Evolutionary conservation across 2,113 vertebrate genomes (phyloP).

Genomic region (Galeopterus variegatus): DNA sequence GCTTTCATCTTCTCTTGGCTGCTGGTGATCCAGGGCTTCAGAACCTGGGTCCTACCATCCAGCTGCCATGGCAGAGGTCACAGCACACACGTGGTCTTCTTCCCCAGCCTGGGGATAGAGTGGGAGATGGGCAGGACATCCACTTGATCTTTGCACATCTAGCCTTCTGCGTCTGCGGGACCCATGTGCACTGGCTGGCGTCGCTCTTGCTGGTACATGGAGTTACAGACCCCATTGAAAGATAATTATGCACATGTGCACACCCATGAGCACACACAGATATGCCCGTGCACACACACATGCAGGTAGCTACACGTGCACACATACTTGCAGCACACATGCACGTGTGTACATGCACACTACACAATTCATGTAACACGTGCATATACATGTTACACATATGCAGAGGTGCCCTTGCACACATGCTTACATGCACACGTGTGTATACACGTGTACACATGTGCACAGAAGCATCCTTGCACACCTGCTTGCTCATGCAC

Average conservation of each 20-base stretch:
- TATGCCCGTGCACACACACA: accelerated
- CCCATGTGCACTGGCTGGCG: accelerated
- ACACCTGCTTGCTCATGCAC: accelerated
- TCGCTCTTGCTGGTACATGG: accelerated
- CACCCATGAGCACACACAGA: not conserved
- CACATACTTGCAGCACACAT: too few relatives aligned
- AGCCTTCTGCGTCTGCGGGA: not conserved
- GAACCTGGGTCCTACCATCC: accelerated
- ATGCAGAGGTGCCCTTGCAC: not conserved
- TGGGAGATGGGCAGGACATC: not conserved
- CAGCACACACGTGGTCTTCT: not conserved
- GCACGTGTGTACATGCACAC: too few relatives aligned
- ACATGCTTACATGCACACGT: not conserved
- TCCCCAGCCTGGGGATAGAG: accelerated
- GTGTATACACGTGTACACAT: accelerated
- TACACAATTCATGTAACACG: not conserved
- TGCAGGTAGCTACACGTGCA: not conserved
- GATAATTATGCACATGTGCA: too few relatives aligned
- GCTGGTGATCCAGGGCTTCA: not conserved
- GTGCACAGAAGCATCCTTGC: not conserved
- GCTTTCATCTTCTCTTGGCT: not conserved
- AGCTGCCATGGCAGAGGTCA: not conserved
- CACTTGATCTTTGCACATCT: accelerated
- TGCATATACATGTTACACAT: not conserved
- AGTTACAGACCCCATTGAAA: not conserved